phyloP scores from a whole-genome alignment of 2,113 vertebrate species.

The Nyctibius bracteatus region DNA sequence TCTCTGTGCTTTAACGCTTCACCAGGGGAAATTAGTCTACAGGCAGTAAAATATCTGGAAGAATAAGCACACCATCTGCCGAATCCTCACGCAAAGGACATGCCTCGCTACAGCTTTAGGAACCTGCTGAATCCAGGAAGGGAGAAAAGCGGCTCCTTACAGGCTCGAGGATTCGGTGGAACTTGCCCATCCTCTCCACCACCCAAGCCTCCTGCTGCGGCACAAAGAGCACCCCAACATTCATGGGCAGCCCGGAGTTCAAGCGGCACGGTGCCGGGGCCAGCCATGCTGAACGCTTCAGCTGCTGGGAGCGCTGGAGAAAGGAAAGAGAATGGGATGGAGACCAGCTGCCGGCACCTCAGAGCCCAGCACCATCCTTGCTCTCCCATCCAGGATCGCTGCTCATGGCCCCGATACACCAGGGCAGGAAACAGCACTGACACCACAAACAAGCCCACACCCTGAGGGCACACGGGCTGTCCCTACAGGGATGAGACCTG shows the following conservation, averaged over 20 bases:
- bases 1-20: not conserved
- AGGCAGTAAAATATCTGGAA: not conserved
- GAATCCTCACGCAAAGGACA: fast-evolving
- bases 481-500: too few relatives aligned
- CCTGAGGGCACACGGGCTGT: fast-evolving
- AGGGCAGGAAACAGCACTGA: not conserved
- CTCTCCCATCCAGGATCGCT: not conserved
- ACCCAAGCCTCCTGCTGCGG: slow-evolving; percentile 98
- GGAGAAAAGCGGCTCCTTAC: slow-evolving; percentile 70
- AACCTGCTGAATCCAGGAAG: not conserved
- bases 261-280: slow-evolving; percentile 73
- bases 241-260: slow-evolving; percentile 82
- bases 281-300: not conserved
- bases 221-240: slow-evolving; percentile 92
- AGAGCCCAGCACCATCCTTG: not conserved
- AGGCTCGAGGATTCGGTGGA: slow-evolving; percentile 92
- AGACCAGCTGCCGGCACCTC: fast-evolving
- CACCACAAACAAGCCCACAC: fast-evolving
- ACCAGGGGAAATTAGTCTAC: not conserved
- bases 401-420: fast-evolving
- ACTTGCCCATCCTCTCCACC: slow-evolving; percentile 95
- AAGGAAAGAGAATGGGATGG: fast-evolving
- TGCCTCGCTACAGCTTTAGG: not conserved
- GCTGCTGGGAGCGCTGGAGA: slow-evolving; percentile 27
- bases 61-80: not conserved